These are phyloP conservation scores for Solea solea DNA, from an alignment of 2,113 vertebrate species.

Conservation along the genomic window DNA sequence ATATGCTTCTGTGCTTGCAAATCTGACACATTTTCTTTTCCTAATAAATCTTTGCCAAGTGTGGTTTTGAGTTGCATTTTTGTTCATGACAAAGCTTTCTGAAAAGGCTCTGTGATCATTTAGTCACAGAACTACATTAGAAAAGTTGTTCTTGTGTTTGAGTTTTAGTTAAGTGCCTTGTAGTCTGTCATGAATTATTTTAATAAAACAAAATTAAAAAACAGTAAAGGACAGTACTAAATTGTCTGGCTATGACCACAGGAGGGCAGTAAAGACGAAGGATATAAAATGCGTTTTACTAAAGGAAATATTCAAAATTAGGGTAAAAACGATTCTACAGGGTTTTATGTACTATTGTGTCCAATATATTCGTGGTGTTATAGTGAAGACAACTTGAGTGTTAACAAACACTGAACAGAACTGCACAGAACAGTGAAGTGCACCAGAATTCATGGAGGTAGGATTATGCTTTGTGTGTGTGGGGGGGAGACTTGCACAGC, in stretches of 20 bases:
- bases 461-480: too few relatives aligned
- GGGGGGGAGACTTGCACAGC: too few relatives aligned
- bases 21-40: constrained; percentile 38
- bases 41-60: constrained; percentile 33
- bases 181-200: constrained; percentile 57
- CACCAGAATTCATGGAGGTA: too few relatives aligned
- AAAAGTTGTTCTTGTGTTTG: constrained; percentile 50
- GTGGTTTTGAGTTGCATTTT: constrained; percentile 57
- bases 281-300: too few relatives aligned
- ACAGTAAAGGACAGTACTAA: too few relatives aligned
- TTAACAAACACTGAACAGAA: too few relatives aligned
- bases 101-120: constrained; percentile 17
- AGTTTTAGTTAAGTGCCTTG: constrained; percentile 72
- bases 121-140: constrained; percentile 15
- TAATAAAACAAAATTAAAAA: constrained; percentile 59
- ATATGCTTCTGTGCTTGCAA: constrained; percentile 48
- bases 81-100: constrained; percentile 33
- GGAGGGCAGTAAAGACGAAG: neutral
- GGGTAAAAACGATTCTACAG: too few relatives aligned
- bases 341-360: too few relatives aligned
- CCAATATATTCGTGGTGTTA: too few relatives aligned
- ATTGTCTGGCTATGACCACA: accelerated
- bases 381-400: too few relatives aligned
- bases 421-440: too few relatives aligned
- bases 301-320: too few relatives aligned